phyloP scores from a whole-genome alignment of 2,797 vertebrate genomes.

The Eleutherodactylus coqui region DNA sequence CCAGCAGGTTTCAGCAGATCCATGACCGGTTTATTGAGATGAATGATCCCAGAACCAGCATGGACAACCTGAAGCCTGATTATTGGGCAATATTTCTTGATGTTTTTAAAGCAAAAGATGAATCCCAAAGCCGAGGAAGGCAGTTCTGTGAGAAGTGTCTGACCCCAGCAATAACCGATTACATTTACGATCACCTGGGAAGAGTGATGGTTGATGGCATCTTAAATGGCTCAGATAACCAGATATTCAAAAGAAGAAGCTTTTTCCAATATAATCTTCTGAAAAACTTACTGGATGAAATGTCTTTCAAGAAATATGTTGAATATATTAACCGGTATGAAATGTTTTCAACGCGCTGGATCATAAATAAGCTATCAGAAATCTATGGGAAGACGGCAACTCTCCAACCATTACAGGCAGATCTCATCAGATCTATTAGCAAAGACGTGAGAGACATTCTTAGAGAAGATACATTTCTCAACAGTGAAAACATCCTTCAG shows the following conservation, averaged over 20 bases:
- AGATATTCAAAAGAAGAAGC: slow-evolving; percentile 65
- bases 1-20: slow-evolving; percentile 74
- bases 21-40: slow-evolving; percentile 72
- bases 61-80: slow-evolving; percentile 68
- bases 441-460: slow-evolving; percentile 59
- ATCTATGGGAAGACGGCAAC: slow-evolving; percentile 51
- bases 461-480: slow-evolving; percentile 15
- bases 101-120: slow-evolving; percentile 71
- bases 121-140: slow-evolving; percentile 66
- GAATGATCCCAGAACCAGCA: slow-evolving; percentile 64
- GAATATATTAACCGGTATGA: slow-evolving; percentile 66
- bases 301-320: slow-evolving; percentile 48
- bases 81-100: slow-evolving; percentile 65
- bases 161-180: slow-evolving; percentile 67
- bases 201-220: slow-evolving; percentile 69
- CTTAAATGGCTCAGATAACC: slow-evolving; percentile 58
- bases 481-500: slow-evolving; percentile 35
- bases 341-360: slow-evolving; percentile 68
- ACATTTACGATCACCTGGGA: slow-evolving; percentile 68
- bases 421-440: background rate
- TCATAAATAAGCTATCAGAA: slow-evolving; percentile 50
- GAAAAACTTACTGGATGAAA: slow-evolving; percentile 65
- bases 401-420: slow-evolving; percentile 64
- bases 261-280: slow-evolving; percentile 67
- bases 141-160: slow-evolving; percentile 68